These are phyloP conservation scores for Tryphoninae sp. DNA, from an alignment of 2,888 invertebrate species.

Conservation along the genomic window DNA sequence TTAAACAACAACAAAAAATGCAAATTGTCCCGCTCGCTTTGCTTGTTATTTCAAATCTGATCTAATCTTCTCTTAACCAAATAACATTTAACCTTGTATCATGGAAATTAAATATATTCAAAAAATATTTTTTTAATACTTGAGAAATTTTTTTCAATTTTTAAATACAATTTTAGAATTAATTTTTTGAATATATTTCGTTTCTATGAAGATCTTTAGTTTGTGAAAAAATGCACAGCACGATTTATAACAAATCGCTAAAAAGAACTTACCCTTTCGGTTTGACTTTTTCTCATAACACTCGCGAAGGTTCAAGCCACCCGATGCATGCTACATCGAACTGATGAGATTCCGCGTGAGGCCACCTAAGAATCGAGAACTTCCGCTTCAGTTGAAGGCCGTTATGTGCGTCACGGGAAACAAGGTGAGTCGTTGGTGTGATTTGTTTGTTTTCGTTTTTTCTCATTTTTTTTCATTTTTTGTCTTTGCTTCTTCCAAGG, in stretches of 20 bases:
- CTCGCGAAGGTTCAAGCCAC: constrained; percentile 91
- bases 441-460: background rate
- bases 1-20: background rate
- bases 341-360: constrained; percentile 97
- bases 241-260: constrained; percentile 10
- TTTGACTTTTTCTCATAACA: constrained; percentile 61
- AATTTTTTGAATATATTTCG: background rate
- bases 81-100: background rate
- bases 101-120: background rate
- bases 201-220: background rate
- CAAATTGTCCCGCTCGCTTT: constrained; percentile 21
- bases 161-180: background rate
- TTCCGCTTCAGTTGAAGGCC: constrained; percentile 96
- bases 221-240: constrained; percentile 33
- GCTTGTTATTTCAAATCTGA: background rate
- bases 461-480: no score
- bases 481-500: no score
- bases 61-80: constrained; percentile 12
- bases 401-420: constrained; percentile 94
- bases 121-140: background rate
- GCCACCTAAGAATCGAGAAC: constrained; percentile 97
- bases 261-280: constrained; percentile 34
- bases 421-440: constrained; percentile 83
- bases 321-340: constrained; percentile 99
- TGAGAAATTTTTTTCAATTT: background rate